Evolutionary conservation across 2,113 vertebrate genomes (phyloP).

Genomic region (Prunella himalayana): DNA sequence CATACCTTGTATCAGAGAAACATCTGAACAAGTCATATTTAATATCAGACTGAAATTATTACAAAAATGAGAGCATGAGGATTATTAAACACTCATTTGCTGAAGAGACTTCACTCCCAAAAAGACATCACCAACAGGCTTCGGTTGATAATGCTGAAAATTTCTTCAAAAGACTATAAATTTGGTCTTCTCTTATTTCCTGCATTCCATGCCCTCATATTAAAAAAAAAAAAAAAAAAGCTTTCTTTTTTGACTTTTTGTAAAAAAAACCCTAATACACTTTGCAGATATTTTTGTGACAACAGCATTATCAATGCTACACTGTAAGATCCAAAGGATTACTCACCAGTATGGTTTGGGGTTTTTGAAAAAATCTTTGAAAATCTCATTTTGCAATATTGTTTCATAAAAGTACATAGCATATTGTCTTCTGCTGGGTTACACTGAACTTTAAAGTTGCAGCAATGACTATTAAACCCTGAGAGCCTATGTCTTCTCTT

Average conservation of each 20-base stretch:
- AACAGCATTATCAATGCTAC: background rate
- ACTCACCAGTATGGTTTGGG: background rate
- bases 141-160: slow-evolving; percentile 38
- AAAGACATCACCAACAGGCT: background rate
- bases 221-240: slow-evolving; percentile 7
- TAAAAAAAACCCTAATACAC: background rate
- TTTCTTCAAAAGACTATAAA: slow-evolving; percentile 27
- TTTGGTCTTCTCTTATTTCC: background rate
- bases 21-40: slow-evolving; percentile 60
- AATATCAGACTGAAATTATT: slow-evolving; percentile 61
- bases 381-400: background rate
- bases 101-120: slow-evolving; percentile 1
- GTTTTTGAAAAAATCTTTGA: background rate
- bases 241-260: slow-evolving; percentile 16
- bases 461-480: background rate
- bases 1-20: slow-evolving; percentile 43
- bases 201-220: background rate
- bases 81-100: slow-evolving; percentile 48
- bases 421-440: background rate
- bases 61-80: slow-evolving; percentile 45
- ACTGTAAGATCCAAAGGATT: background rate
- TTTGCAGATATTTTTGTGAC: background rate
- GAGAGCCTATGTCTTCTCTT: background rate
- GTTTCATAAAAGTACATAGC: background rate
- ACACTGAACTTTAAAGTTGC: background rate